These are phyloP conservation scores for Kryptolebias marmoratus DNA, from an alignment of 2,113 vertebrate species.

Conservation along the genomic window DNA sequence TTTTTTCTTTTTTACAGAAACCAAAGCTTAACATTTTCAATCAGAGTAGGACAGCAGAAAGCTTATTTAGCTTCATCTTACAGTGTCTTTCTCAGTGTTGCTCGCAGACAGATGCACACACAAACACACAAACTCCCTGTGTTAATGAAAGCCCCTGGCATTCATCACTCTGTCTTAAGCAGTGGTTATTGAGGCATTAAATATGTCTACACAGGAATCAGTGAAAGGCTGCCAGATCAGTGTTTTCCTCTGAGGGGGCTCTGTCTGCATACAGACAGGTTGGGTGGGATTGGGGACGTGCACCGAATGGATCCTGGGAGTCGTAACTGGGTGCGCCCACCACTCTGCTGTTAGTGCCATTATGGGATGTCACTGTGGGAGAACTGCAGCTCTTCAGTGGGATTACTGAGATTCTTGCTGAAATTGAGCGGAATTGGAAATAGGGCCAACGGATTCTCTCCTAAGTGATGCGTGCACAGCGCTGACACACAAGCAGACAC, in stretches of 20 bases:
- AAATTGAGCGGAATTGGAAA: constrained; percentile 80
- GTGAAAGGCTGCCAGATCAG: constrained; percentile 74
- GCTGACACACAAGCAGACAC: constrained; percentile 25
- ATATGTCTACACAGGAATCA: constrained; percentile 81
- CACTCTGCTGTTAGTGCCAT: constrained; percentile 79
- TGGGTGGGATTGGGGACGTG: constrained; percentile 70
- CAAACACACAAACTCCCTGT: constrained; percentile 34
- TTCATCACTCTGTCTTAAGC: constrained; percentile 78
- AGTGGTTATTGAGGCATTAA: constrained; percentile 82
- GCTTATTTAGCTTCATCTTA: constrained; percentile 48
- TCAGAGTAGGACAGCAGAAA: constrained; percentile 38
- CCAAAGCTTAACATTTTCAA: constrained; percentile 52
- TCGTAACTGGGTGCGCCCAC: constrained; percentile 73
- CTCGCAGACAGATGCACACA: background rate
- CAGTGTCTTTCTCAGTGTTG: background rate
- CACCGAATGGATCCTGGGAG: constrained; percentile 69
- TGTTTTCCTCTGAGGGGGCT: constrained; percentile 71
- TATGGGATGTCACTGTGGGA: constrained; percentile 81
- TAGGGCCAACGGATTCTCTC: constrained; percentile 64
- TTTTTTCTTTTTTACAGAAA: constrained; percentile 38
- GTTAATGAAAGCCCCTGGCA: constrained; percentile 74
- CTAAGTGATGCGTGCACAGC: constrained; percentile 43
- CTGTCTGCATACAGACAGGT: constrained; percentile 82
- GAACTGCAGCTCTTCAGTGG: constrained; percentile 77
- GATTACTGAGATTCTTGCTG: constrained; percentile 79